Evolutionary conservation across 92 coral and sea anemone genomes (phyloP), one percentile per base, ranked within the genome.

Genomic region (Blastomussa wellsi): DNA sequence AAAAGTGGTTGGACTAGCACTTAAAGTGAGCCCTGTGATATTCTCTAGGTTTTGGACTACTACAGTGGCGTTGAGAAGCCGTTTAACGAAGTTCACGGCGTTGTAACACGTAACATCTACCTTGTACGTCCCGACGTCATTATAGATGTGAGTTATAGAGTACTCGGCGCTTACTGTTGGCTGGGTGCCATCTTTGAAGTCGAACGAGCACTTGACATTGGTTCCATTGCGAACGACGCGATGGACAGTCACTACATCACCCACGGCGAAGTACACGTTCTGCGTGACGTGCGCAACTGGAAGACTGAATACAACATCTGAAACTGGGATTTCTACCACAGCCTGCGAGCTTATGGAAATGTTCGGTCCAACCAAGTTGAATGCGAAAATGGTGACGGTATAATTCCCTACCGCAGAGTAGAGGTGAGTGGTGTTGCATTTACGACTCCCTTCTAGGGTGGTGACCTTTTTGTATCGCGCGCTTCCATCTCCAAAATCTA

Each of bases 401-500:
- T 91, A 96, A 75, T 94, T 94, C 0, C 98, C 98, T 22, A 93
- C 89, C 1, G 96, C 87, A 31, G 88, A 78, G 79, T 94, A 96
- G 51, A 31, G 60, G 79, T 96, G 96, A 14, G 85, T 88, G 16
- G 87, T 83, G 53, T 39, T 36, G 26, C 80, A 89, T 1, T 67
- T 79, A 32, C 91, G 85, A 67, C 93, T 89, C 6, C 31, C 81
- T 9, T 55, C 60, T 26, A 90, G 82, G 0, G 90, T 74, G 17
- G 93, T 87, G 32, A 76, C 87, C 32, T 70, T 76, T 59, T 52
- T 64, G 31, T 79, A 78, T 20, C 88, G 87, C 9, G 83, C 75
- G 15, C 92, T 67, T 5, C 86, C 95, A 72, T 96, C 98, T 48
- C 98, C 98, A n/a, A 92, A 96, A 83, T 92, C 90, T 8, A 94